These are phyloP conservation scores for Acanthiza pusilla DNA, from an alignment of 2,797 vertebrate genomes.

Conservation along the genomic window DNA sequence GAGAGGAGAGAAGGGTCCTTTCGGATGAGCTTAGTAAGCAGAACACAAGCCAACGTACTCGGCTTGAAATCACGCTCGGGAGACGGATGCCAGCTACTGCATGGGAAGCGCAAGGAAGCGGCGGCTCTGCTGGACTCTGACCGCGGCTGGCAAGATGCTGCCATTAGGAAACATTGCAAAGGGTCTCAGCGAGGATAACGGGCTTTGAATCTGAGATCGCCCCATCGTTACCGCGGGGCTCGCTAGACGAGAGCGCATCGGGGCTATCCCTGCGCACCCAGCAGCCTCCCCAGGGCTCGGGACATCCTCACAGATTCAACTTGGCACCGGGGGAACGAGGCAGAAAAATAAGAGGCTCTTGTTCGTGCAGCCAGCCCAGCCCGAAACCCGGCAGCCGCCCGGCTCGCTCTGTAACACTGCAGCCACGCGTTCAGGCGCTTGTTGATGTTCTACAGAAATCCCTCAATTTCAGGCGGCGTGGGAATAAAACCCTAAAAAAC, in stretches of 20 bases:
- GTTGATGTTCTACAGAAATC: background rate
- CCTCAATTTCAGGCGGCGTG: background rate
- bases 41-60: constrained; percentile 21
- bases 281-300: background rate
- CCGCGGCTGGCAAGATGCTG: background rate
- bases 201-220: background rate
- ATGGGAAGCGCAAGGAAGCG: constrained; percentile 1
- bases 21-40: constrained; percentile 39
- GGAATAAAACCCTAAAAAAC: background rate
- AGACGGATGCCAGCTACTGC: constrained; percentile 33
- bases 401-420: background rate
- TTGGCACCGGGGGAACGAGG: background rate
- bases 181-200: background rate
- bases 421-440: background rate
- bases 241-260: background rate
- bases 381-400: background rate
- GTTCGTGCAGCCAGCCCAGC: background rate
- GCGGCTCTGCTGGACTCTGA: background rate
- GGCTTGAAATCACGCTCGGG: background rate
- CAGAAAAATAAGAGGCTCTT: background rate
- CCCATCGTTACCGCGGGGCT: background rate
- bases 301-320: background rate
- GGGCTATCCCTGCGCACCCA: background rate
- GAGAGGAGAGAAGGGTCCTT: background rate
- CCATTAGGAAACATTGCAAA: background rate